Base-by-base conservation (phyloP, 2,113 vertebrate species). In the Urocitellus parryii region DNA sequence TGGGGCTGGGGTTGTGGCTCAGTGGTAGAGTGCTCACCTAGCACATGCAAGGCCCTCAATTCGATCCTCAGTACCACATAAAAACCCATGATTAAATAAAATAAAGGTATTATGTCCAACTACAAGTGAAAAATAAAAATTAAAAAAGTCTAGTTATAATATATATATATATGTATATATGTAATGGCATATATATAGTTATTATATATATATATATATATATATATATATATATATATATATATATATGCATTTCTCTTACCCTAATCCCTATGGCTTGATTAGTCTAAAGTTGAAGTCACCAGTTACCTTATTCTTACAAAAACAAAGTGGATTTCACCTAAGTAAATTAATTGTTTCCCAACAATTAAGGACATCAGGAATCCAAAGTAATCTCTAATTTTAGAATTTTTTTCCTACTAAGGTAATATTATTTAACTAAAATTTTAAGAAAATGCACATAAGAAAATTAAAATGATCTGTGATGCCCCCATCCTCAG, bases 401-500 rank as follows among this genome's bases (percentile, higher is more conserved):
- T 48, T 88, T 51, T 84, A 70, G 92, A 79, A 88, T 10, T 58
- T 95, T 42, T 88, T 82, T 56, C 12, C 86, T 86, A 80, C 20
- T 79, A 78, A 87, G 63, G 2, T 63, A 87, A 24, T 32, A 51
- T 0, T 22, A 25, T 85, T 91, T 94, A 48, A 86, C 37, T 56
- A 78, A 89, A n/a, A 58, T 24, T 94, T 96, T 92, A 90, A 94
- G 56, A 92, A 97, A 86, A 95, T 48, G 4, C 12, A 81, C 22
- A 34, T 45, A 84, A 93, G 68, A 93, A 53, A 87, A 88, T 65
- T 22, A 32, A 93, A 82, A 86, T 72, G 10, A 78, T 73, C 32
- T 92, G 10, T 89, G n/a, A 94, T 73, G 10, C 9, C 18, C 2
- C 29, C 9, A 29, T 11, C 34, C 27, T 93, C 68, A 74, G 77